Evolutionary conservation across 2,113 vertebrate species (phyloP), one percentile per base, ranked within the genome.

Genomic region (Phalacrocorax pelagicus): DNA sequence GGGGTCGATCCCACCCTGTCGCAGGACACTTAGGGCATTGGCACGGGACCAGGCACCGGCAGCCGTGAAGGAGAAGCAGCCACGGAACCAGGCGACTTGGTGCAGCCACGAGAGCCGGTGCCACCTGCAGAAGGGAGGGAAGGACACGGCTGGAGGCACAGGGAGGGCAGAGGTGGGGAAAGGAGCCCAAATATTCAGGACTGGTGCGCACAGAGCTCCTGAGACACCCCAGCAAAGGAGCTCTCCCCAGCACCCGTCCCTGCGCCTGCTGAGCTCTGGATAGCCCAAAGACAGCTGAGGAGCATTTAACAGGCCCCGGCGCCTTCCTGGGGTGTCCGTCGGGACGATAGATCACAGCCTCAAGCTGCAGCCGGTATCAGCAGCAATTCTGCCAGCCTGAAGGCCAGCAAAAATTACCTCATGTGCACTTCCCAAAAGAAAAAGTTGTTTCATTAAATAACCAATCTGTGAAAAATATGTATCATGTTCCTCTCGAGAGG

Each of bases 361-460:
- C 6, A 11, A 51, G 80, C 46, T 77, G 44, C 8, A 14, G 81
- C 21, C 44, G 11, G 29, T 3, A 32, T 44, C 61, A 61, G 69
- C 54, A 17, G 29, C 54, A 65, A 70, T 46, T 59, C 86, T 80
- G 75, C 40, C 63, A 91, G 69, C 42, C 67, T 51, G 30, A 29
- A 26, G 79, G 59, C n/a, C 69, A 63, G 82, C 23, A 40, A 96
- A 93, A 96, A 91, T 63, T 47, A 92, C 85, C 61, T 89, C 9
- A 1, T 67, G 75, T 85, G 87, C 72, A 44, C 87, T 95, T 67
- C 40, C 36, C 3, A 4, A 91, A 85, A 81, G 61, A 84, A 90
- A 73, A 71, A 82, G n/a, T 71, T 78, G 59, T 77, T 85, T 83
- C 93, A 77, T 92, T 90, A 74, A 94, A 97, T 94, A 38, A 15